Percentiles rank a stretch among this genome's conserved stretches.
phyloP scores from a whole-genome alignment of 64 coral and sea anemone species.

The Stichodactyla mertensii region DNA sequence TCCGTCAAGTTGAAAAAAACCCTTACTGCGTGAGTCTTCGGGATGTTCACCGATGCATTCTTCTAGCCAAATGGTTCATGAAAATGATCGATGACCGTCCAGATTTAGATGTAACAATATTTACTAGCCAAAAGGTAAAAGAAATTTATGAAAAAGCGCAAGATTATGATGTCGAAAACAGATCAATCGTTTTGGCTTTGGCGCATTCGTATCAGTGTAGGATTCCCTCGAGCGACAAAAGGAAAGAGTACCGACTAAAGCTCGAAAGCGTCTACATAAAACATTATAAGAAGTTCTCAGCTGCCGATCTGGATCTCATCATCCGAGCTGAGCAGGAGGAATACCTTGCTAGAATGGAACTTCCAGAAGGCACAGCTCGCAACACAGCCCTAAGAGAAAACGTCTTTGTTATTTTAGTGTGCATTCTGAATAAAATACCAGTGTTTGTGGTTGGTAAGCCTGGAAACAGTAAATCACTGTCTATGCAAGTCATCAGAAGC shows the following conservation, averaged over 20 bases:
- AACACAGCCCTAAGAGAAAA: constrained; percentile 75
- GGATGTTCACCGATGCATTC: constrained; percentile 74
- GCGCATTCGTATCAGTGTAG: constrained; percentile 75
- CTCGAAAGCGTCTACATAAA: not conserved
- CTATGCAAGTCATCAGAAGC: constrained; percentile 75
- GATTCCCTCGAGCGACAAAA: constrained; percentile 23
- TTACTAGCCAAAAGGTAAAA: not conserved
- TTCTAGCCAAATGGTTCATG: constrained; percentile 71
- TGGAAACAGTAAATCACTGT: constrained; percentile 88
- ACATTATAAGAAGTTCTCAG: not conserved
- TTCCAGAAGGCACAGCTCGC: constrained; percentile 56
- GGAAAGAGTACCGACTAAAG: not conserved
- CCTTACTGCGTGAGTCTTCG: constrained; percentile 87
- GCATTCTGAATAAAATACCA: constrained; percentile 62
- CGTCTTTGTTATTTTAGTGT: constrained; percentile 69
- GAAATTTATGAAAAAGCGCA: not conserved
- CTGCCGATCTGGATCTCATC: constrained; percentile 1
- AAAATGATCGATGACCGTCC: constrained; percentile 7
- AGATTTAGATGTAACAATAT: not conserved
- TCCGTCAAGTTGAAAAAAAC: constrained; percentile 54
- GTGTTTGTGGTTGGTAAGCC: constrained; percentile 91
- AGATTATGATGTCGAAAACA: not conserved
- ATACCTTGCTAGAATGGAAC: constrained; percentile 78
- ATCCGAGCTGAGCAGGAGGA: constrained; percentile 64
- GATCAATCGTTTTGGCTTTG: constrained; percentile 58